Evolutionary conservation across 2,797 vertebrate species (phyloP).

Genomic region (Threskiornis aethiopicus): DNA sequence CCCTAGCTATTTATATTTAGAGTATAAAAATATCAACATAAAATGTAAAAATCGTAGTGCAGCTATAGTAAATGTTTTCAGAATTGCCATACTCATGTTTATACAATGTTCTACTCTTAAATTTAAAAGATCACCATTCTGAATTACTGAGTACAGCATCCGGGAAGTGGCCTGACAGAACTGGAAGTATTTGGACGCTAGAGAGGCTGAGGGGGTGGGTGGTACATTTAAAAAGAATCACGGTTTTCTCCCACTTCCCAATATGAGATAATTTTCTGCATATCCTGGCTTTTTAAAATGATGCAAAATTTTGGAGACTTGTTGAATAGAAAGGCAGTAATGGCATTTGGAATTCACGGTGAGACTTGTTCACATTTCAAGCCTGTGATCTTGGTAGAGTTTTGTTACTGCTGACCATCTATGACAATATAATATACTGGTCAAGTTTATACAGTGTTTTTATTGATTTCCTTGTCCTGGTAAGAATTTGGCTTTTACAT

Average conservation of each 20-base stretch:
- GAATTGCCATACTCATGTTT: background rate
- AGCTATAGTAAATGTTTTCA: background rate
- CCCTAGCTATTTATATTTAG: background rate
- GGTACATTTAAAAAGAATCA: background rate
- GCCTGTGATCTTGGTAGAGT: background rate
- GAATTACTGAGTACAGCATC: background rate
- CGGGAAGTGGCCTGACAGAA: background rate
- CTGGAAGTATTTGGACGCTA: background rate
- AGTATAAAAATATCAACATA: background rate
- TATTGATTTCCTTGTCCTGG: background rate
- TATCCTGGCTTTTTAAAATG: background rate
- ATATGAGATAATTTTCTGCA: background rate
- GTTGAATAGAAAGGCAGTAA: background rate
- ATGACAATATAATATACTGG: background rate
- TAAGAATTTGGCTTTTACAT: background rate
- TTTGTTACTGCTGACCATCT: background rate
- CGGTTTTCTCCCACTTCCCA: background rate
- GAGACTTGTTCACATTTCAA: background rate
- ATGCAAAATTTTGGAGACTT: background rate
- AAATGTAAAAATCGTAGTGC: background rate
- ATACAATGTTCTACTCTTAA: background rate
- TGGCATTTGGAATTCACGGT: background rate
- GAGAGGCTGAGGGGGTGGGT: background rate
- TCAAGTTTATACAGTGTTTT: background rate
- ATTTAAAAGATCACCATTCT: background rate